Percentiles rank a stretch among this genome's conserved stretches.
Evolutionary conservation across 2,797 vertebrate genomes (phyloP).

Genomic region (Coregonus suidteri): DNA sequence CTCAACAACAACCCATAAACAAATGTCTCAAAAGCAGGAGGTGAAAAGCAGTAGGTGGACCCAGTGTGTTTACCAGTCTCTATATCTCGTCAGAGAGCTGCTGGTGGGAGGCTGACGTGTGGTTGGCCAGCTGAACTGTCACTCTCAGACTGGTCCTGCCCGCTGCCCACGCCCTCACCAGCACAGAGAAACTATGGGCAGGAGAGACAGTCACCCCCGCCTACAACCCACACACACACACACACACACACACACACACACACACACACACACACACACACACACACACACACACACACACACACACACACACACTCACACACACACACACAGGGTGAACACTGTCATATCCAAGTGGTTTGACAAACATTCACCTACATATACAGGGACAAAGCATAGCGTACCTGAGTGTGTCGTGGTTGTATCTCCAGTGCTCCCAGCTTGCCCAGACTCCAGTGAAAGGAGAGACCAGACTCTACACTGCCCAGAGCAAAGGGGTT

Average conservation of each 20-base stretch:
- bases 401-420: constrained; percentile 67
- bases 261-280: neutral
- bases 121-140: no score
- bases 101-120: no score
- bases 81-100: no score
- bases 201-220: constrained; percentile 59
- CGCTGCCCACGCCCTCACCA: constrained; percentile 59
- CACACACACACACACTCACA: neutral
- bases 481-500: constrained; percentile 73
- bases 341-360: neutral
- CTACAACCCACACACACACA: constrained; percentile 46
- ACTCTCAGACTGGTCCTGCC: constrained; percentile 70
- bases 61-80: no score
- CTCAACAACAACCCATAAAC: no score
- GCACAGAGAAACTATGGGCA: constrained; percentile 70
- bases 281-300: constrained; percentile 9
- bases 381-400: neutral
- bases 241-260: neutral
- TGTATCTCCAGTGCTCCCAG: constrained; percentile 67
- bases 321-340: no score
- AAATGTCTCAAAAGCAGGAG: no score
- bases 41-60: no score
- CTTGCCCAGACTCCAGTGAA: constrained; percentile 75
- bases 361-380: neutral
- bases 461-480: constrained; percentile 61